phyloP scores from a whole-genome alignment of 1,140 invertebrate genomes.

The Heliconius congener region DNA sequence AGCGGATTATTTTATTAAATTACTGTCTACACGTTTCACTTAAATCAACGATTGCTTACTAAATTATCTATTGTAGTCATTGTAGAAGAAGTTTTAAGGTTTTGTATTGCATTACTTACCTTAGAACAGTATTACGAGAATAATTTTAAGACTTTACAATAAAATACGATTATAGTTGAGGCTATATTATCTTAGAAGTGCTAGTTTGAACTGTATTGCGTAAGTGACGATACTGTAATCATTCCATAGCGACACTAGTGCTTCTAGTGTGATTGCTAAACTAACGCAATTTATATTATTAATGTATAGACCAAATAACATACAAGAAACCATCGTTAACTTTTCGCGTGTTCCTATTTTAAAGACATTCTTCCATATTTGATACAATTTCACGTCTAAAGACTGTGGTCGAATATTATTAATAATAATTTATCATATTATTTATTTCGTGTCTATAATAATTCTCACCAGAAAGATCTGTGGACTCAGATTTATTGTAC shows the following conservation, averaged over 20 bases:
- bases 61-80: background rate
- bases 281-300: slow-evolving; percentile 31
- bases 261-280: slow-evolving; percentile 39
- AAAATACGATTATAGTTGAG: slow-evolving; percentile 62
- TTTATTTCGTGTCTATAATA: slow-evolving; percentile 76
- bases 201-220: slow-evolving; percentile 43
- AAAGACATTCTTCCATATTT: slow-evolving; percentile 59
- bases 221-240: slow-evolving; percentile 53
- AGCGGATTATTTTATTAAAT: background rate
- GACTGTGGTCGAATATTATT: slow-evolving; percentile 72
- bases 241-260: slow-evolving; percentile 59
- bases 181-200: slow-evolving; percentile 58
- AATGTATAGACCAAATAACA: slow-evolving; percentile 66
- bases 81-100: slow-evolving; percentile 58
- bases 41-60: background rate
- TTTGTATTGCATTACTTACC: slow-evolving; percentile 56
- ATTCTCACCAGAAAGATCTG: slow-evolving; percentile 63
- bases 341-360: slow-evolving; percentile 73
- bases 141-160: slow-evolving; percentile 59
- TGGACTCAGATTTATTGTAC: slow-evolving; percentile 75
- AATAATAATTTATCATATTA: slow-evolving; percentile 73
- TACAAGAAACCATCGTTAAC: slow-evolving; percentile 47
- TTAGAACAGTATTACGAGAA: slow-evolving; percentile 69
- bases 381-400: slow-evolving; percentile 54
- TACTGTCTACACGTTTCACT: background rate